Base-by-base conservation (phyloP, 2,888 invertebrate genomes). In the Philereme transversata region DNA sequence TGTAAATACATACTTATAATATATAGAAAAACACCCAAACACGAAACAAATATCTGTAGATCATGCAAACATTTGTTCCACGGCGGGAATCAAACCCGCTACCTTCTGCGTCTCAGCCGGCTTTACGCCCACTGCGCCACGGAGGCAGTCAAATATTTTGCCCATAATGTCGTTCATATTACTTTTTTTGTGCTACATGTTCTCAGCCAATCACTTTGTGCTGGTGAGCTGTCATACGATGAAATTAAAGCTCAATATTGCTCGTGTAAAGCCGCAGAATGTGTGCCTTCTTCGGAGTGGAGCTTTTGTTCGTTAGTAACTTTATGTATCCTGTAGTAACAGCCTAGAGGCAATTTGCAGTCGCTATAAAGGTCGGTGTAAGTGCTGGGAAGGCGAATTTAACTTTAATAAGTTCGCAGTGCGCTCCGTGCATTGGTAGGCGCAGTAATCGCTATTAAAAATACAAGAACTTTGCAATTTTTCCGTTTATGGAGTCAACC, bases 391-490 rank as follows among this genome's bases (percentile, higher is more conserved):
- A 68, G 62, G 63, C 74, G 79, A 83, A 86, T 87, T 82, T 83
- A 87, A 84, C 77, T 84, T 88, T 87, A 87, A 88, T 87, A 84
- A 83, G 82, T 81, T 84, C 84, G 84, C 82, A 83, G 71, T 86
- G 84, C 85, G 84, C 81, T 7, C 40, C 78, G 73, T 74, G 77
- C 70, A 74, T 44, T 57, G 59, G 62, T 61, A 61, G 51, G 60
- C 62, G 58, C 64, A 59, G 59, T 48, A 58, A 52, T 51, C 38
- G 46, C 48, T 10, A 44, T 63, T 41, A 52, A 62, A 63, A 52
- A 59, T 59, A 63, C 62, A 53, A 56, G 46, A 62, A 46, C 57
- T 52, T 46, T 45, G 40, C 52, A 46, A 22, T 51, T 56, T 33
- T 36, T 43, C 22, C 33, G 40, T 48, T 43, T 51, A 44, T 40